These are phyloP conservation scores for Drosophila rellima DNA, from an alignment of 2,888 invertebrate species.

Conservation along the genomic window DNA sequence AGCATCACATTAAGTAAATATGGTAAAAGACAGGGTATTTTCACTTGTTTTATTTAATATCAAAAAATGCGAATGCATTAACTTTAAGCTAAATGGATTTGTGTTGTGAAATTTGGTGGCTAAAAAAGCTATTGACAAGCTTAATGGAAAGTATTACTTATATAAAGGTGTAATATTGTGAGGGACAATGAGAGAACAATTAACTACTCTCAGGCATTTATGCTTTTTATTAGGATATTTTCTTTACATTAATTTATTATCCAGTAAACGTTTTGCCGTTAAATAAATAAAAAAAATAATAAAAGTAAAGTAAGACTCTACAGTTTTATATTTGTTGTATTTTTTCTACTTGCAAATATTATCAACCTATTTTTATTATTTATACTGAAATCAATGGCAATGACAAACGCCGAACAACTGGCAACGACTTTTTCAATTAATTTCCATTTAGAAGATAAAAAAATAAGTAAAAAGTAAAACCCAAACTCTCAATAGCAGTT, in stretches of 20 bases:
- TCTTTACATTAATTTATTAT: too few relatives aligned
- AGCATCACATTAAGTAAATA: not conserved
- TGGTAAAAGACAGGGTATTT: not conserved
- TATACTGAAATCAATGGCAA: slow-evolving; percentile 32
- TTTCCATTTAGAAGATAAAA: slow-evolving; percentile 58
- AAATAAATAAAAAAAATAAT: too few relatives aligned
- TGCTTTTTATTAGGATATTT: not conserved
- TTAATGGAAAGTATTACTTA: slow-evolving; percentile 34
- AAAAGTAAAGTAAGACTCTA: too few relatives aligned
- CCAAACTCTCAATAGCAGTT: slow-evolving; percentile 38
- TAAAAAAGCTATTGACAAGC: slow-evolving; percentile 35
- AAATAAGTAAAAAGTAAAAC: slow-evolving; percentile 26
- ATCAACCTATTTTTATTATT: slow-evolving; percentile 15
- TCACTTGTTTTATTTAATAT: slow-evolving; percentile 29
- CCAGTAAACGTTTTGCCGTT: too few relatives aligned
- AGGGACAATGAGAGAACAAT: slow-evolving; percentile 12
- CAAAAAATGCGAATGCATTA: slow-evolving; percentile 59
- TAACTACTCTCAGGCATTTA: not conserved
- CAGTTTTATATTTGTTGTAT: too few relatives aligned
- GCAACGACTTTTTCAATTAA: slow-evolving; percentile 82
- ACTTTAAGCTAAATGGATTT: slow-evolving; percentile 67
- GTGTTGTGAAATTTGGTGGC: slow-evolving; percentile 27
- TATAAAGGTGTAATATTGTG: slow-evolving; percentile 49
- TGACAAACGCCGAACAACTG: slow-evolving; percentile 40
- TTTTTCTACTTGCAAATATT: not conserved